Base-by-base conservation (phyloP, 1,140 invertebrate species). In the Atta colombica region DNA sequence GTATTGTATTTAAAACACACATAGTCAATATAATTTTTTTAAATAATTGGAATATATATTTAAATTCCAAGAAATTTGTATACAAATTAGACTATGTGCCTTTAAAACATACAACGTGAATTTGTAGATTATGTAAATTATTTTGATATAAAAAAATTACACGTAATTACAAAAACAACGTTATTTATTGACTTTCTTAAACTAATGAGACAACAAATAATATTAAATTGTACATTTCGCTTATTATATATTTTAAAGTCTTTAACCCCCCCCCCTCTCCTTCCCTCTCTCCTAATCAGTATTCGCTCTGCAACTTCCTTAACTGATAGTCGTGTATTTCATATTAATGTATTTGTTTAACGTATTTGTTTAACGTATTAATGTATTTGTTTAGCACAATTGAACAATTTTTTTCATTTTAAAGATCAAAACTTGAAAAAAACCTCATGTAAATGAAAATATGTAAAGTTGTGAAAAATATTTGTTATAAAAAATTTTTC, bases 121-220 rank as follows among this genome's bases (percentile, higher is more conserved):
- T 89, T 77, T 65, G 18, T 61, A 87, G 39, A 77, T 61, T 81
- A 69, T 81, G 86, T 87, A 86, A 71, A 71, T 82, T 87, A 90
- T 89, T 90, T 89, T 89, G 58, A 89, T 82, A 82, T n/a, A 39
- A 69, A 69, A 77, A 77, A 75, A 75, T 69, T n/a, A 58, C 18
- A 60, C 31, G 0, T 35, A 35, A 35, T 35, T 35, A 35, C 5
- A 35, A 35, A 35, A 35, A 35, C 18, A 35, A 35, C 18, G 18
- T 69, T n/a, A 28, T 72, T 87, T 55, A 72, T 63, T 53, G 61
- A 21, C 80, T 86, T 21, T 61, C 35, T 78, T 78, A 39, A 58
- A 10, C 14, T 80, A 69, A n/a, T 12, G 5, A 35, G 31, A 35
- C 6, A 35, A 77, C 14, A 39, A 16, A 60, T 31, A 72, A 61